Percentiles rank a stretch among this genome's conserved stretches.
Conservation (phyloP, 2,888 invertebrate species). For the Hylaea fasciaria region DNA sequence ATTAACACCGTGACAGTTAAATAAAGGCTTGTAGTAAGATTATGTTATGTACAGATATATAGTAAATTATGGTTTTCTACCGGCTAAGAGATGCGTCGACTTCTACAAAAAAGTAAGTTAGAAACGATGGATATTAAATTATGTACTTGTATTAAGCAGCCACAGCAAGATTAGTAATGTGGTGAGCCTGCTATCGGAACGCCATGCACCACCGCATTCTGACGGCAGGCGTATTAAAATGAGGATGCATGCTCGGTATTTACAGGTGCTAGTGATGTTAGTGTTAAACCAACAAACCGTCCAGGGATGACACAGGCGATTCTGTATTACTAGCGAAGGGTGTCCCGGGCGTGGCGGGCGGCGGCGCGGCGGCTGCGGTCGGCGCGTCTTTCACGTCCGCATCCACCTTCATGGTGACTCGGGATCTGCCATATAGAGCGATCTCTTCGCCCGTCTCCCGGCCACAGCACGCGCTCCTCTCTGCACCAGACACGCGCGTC, state of each 20-base stretch:
- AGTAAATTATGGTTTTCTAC: neutral
- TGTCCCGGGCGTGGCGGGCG: constrained; percentile 56
- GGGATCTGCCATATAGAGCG: constrained; percentile 62
- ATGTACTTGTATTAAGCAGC: constrained; percentile 35
- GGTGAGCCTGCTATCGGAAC: constrained; percentile 20
- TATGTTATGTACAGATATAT: neutral
- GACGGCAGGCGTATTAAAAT: constrained; percentile 34
- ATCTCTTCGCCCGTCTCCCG: constrained; percentile 55
- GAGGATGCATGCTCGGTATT: constrained; percentile 53
- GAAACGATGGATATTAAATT: constrained; percentile 1
- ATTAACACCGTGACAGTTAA: no score
- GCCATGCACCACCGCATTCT: constrained; percentile 29
- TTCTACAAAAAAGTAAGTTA: neutral
- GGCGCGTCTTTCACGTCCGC: constrained; percentile 69
- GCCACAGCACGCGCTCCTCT: constrained; percentile 60
- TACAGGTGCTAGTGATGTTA: constrained; percentile 47
- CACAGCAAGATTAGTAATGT: constrained; percentile 47
- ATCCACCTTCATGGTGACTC: constrained; percentile 69
- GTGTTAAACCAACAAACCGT: constrained; percentile 75
- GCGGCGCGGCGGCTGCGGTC: constrained; percentile 61
- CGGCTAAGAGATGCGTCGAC: neutral
- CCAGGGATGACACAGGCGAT: constrained; percentile 77
- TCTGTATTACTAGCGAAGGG: constrained; percentile 76
- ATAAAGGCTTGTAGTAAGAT: no score
- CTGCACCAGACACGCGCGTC: constrained; percentile 73